Evolutionary conservation across 1,140 invertebrate species (phyloP), one percentile per base, ranked within the genome.

Genomic region (Aphidius ervi): DNA sequence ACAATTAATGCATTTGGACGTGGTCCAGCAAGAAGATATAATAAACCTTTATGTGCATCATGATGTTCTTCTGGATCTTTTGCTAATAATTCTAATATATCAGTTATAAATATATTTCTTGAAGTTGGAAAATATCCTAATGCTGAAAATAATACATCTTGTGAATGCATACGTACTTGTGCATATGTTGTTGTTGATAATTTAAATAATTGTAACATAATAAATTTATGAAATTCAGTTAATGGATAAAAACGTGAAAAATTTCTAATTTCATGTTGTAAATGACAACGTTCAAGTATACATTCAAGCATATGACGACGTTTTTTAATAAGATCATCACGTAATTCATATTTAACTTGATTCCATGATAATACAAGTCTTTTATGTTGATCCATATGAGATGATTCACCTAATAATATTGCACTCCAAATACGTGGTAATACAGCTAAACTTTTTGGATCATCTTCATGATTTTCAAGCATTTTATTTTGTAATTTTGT

Each of bases 31-130:
- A 97, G 74, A 31, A 94, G 81, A 75, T 90, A 91, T 16, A 97
- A 74, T 7, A 86, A 84, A 42, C 93, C 93, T 86, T 94, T 93
- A 62, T 91, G 88, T 49, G 86, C 82, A 67, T 93, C 87, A 72
- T 90, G 87, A 68, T 87, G 72, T 53, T 79, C 71, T 46, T 82
- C 81, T 2, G 83, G 80, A 74, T 88, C 83, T 49, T 80, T 77
- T 16, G 74, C 65, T 6, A 93, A 74, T 59, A 84, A 82, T 41
- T 85, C 74, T 5, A 87, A 69, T 16, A 93, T 72, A 46, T 82
- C 71, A 8, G 85, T 81, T 10, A 87, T 65, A 8, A 92, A 65
- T 5, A 84, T 65, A 9, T 74, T 75, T 69, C 85, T 88, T 3
- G 87, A 86, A 69, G 83, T 86, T 4, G 85, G 79, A 71, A 85